Base-by-base conservation (phyloP, 2,888 invertebrate species). In the Tipula confusa region DNA sequence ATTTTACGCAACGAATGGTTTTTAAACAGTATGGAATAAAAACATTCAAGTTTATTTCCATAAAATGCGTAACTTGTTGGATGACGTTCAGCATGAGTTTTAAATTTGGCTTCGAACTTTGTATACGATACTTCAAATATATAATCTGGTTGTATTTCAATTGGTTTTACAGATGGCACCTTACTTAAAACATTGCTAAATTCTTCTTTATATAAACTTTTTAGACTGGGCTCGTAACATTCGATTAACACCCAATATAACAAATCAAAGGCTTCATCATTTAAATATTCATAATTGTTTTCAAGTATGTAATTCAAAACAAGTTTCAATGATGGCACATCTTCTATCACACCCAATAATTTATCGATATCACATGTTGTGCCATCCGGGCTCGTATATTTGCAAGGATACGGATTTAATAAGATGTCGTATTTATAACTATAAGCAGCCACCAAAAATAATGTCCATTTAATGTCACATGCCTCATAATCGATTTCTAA, bases 1-100 rank as follows among this genome's bases (percentile, higher is more conserved):
- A 93, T 93, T 90, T 93, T 93, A 86, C 91, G 93, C 89, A 94
- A 90, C 88, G 93, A 93, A 83, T 96, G 90, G 1, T 96, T 96
- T 88, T 94, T 93, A 89, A 94, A 93, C 83, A 95, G 88, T 86
- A 96, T 95, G 0, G 95, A 94, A 89, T 95, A 94, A 87, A 96
- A 95, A 87, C 95, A 94, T 88, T 95, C 95, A 85, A 96, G 89
- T 84, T 94, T 92, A 87, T 94, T 96, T 33, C 96, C 96, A 88
- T 96, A 96, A 87, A 93, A 96, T 1, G 95, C 96, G 87, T 91
- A 92, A 87, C 94, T 92, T 0, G 93, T 90, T 83, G 90, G 91
- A 87, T 91, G 90, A 84, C 91, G 90, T 86, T 91, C 91, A 4
- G 92, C 89, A 83, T 92, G 86, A 83, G 91, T 90, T 86, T 90